Base-by-base conservation (phyloP, 2,113 vertebrate genomes). In the Typhlomys cinereus region DNA sequence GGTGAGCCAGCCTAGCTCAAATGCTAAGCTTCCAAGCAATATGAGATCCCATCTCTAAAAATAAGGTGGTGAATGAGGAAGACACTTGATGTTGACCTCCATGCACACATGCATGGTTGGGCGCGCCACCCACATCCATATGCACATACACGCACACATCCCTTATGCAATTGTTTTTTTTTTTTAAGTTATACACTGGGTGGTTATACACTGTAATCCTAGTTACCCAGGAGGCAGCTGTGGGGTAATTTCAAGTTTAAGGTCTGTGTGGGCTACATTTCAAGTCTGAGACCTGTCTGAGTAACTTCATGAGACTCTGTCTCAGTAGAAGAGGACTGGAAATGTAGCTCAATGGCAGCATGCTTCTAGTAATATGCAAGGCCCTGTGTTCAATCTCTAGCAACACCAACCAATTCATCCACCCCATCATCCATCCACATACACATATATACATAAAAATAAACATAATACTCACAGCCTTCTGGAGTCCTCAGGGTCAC, bases 401-500 rank as follows among this genome's bases (percentile, higher is more conserved):
- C 15, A 57, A 52, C n/a, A 39, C 61, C 27, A 62, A 62, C 2
- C 25, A 21, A 29, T 62, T 25, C 18, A 23, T 61, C 21, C 18
- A 23, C 4, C 21, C 18, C 9, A 25, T 20, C 18, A 27, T 25
- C 21, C 4, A 27, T 27, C 4, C 18, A 61, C 8, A 27, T 8
- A 46, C 5, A 25, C 2, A n/a, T 59, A n/a, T 4, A 2, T 66
- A 15, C 0, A 34, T 23, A 9, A 64, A 57, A 14, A 31, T 7
- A 0, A 15, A n/a, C 48, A 17, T 36, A 20, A 39, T 39, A 98
- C 99, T 99, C 97, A 99, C 99, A 2, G 96, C 99, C 99, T 97
- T 99, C 99, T 0, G 99, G 99, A 0, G 99, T 99, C 82, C 99
- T 95, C 71, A 99, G 97, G 0, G 98, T 99, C 97, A 99, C 98